Percentiles rank a stretch among this genome's conserved stretches.
Conservation (phyloP, 2,888 invertebrate genomes). For the Drosophila colorata region DNA sequence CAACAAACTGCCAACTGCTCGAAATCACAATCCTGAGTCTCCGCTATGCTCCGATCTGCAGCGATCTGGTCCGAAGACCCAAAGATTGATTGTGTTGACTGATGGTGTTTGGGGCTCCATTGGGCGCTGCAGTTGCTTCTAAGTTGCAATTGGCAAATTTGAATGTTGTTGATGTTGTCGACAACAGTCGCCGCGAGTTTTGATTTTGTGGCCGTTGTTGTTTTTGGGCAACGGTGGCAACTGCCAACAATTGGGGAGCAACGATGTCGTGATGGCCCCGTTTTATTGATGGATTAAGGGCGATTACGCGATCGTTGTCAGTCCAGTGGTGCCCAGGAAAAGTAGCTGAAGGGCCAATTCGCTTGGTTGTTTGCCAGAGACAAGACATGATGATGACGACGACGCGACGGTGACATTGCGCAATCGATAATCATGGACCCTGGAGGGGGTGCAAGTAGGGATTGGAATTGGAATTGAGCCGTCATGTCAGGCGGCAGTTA, state of each 20-base stretch:
- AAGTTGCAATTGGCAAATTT: slow-evolving; percentile 74
- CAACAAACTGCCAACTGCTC: slow-evolving; percentile 51
- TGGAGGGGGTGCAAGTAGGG: slow-evolving; percentile 40
- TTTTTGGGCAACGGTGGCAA: slow-evolving; percentile 62
- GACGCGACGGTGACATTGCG: slow-evolving; percentile 69
- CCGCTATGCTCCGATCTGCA: too few species aligned
- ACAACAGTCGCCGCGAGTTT: slow-evolving; percentile 56
- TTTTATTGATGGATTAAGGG: slow-evolving; percentile 85
- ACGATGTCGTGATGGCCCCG: slow-evolving; percentile 83
- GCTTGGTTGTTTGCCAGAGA: slow-evolving; percentile 65
- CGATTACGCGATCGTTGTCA: slow-evolving; percentile 84
- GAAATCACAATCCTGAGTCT: slow-evolving; percentile 22
- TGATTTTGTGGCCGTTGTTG: slow-evolving; percentile 4
- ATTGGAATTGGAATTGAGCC: slow-evolving; percentile 81
- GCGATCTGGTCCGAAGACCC: slow-evolving; percentile 2
- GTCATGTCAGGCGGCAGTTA: slow-evolving; percentile 84
- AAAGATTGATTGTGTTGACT: slow-evolving; percentile 80
- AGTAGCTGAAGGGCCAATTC: slow-evolving; percentile 68
- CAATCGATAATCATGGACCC: slow-evolving; percentile 80
- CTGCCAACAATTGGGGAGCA: slow-evolving; percentile 60
- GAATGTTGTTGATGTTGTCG: slow-evolving; percentile 77
- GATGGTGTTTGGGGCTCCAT: slow-evolving; percentile 66
- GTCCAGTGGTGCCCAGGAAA: slow-evolving; percentile 44
- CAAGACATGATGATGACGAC: slow-evolving; percentile 52
- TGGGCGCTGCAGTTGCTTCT: slow-evolving; percentile 39